Base-by-base conservation (phyloP, 2,888 invertebrate species). In the Pandemis cinnamomeana region DNA sequence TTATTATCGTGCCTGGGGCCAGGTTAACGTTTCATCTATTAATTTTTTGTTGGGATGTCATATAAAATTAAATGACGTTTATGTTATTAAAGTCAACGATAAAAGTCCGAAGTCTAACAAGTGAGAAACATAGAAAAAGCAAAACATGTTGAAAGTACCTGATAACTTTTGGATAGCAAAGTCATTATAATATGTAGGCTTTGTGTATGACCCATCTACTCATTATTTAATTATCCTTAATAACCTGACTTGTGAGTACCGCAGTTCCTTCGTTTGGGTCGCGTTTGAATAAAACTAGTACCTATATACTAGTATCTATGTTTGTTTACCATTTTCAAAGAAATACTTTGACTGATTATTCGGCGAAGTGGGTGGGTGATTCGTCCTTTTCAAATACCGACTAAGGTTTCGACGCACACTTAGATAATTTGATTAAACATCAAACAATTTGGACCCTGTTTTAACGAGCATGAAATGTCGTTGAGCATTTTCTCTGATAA, bases 401-500 rank as follows among this genome's bases (percentile, higher is more conserved):
- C 11, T 41, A 61, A 41, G 61, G 61, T 61, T 36, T 36, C 60
- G 5, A 20, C 15, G n/a, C 63, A 63, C 44, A 44, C 42, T 15
- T 62, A 66, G 48, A 66, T 51, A 51, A 48, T 66, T 53, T 15
- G 8, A 67, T 67, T 53, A 53, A 63, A 67, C 41, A 67, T 67
- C 67, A 67, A 67, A 53, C 53, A 53, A 67, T 51, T 53, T 53
- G 53, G 67, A 10, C 15, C 46, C 48, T 53, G 41, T 51, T 66
- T 41, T 53, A 53, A 67, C 41, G 53, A 53, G 63, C 63, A 8
- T 53, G 53, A 66, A 67, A 53, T 41, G 67, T 67, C 53, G 41
- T 41, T 10, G 48, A 41, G 51, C 41, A 53, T 64, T 64, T 48
- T 11, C 20, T 75, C 66, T 75, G 73, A 71, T 75, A 73, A 53